Conservation (phyloP, 23 tunicate genomes). For the Styela clava region DNA sequence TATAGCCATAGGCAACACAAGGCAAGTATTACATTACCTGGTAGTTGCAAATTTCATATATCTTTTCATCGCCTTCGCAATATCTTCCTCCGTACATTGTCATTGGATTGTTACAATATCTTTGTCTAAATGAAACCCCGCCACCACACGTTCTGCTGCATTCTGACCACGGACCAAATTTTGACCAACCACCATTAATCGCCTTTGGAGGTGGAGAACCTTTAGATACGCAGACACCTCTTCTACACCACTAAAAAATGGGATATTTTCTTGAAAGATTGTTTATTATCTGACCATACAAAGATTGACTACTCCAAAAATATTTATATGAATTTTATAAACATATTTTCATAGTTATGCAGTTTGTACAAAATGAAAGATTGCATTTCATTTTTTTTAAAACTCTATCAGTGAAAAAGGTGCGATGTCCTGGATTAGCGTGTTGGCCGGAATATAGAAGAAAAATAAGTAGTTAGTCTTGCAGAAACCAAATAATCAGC, state of each 20-base stretch:
- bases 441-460: no score
- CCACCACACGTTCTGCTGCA: slow-evolving; percentile 94
- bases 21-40: no score
- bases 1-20: no score
- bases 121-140: slow-evolving; percentile 61
- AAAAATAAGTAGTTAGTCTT: no score
- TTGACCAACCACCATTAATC: slow-evolving; percentile 80
- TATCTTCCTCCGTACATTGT: slow-evolving; percentile 80
- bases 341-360: no score
- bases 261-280: not conserved
- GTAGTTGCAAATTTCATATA: slow-evolving; percentile 56
- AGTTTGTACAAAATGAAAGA: no score
- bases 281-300: no score
- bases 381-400: not conserved
- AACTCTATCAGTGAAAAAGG: no score
- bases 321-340: no score
- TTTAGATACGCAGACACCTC: slow-evolving; percentile 72
- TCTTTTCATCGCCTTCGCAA: slow-evolving; percentile 73
- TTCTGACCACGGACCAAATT: slow-evolving; percentile 70
- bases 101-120: slow-evolving; percentile 65
- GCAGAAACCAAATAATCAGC: no score
- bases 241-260: slow-evolving; percentile 83
- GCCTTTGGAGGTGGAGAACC: slow-evolving; percentile 61
- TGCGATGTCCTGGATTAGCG: no score
- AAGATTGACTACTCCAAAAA: no score